A percentile compares a stretch with the other conserved stretches of the same genome.
These are phyloP conservation scores for Protonibea diacanthus DNA, from an alignment of 2,797 vertebrate genomes.

Conservation along the genomic window DNA sequence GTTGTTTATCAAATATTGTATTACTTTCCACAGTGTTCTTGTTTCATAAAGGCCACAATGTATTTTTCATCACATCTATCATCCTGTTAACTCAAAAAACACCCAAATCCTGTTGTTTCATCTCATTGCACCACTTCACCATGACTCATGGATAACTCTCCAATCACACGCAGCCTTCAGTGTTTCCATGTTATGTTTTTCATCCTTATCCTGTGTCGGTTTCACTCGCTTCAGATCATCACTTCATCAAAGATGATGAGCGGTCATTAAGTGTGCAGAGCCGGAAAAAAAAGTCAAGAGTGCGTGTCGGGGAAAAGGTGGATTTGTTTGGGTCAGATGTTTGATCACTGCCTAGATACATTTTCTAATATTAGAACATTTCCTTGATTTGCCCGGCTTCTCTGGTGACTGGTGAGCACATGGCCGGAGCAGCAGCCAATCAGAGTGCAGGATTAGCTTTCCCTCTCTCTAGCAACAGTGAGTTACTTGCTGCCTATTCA, in stretches of 20 bases:
- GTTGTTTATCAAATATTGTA: neutral
- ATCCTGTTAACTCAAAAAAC: slow-evolving; percentile 39
- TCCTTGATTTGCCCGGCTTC: slow-evolving; percentile 88
- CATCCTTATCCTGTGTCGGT: slow-evolving; percentile 21
- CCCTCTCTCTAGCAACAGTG: slow-evolving; percentile 89
- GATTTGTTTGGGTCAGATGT: slow-evolving; percentile 75
- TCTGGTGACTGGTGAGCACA: slow-evolving; percentile 86
- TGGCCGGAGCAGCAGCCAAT: slow-evolving; percentile 83
- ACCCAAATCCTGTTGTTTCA: slow-evolving; percentile 44
- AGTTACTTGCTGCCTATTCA: slow-evolving; percentile 86
- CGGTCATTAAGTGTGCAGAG: neutral
- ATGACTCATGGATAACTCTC: slow-evolving; percentile 63
- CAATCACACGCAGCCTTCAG: slow-evolving; percentile 50
- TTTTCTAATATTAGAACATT: slow-evolving; percentile 91
- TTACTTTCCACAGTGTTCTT: neutral
- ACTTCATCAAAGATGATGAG: slow-evolving; percentile 13
- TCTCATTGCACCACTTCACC: slow-evolving; percentile 49
- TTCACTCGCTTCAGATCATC: slow-evolving; percentile 14
- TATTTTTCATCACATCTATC: slow-evolving; percentile 17
- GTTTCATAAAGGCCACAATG: neutral
- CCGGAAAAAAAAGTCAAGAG: slow-evolving; percentile 17
- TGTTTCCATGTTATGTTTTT: slow-evolving; percentile 51
- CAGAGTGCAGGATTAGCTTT: slow-evolving; percentile 78
- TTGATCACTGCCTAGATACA: slow-evolving; percentile 88
- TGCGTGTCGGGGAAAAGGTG: slow-evolving; percentile 43